A percentile compares a stretch with the other conserved stretches of the same genome.
Conservation (phyloP, 2,113 vertebrate species). For the Plecotus auritus region DNA sequence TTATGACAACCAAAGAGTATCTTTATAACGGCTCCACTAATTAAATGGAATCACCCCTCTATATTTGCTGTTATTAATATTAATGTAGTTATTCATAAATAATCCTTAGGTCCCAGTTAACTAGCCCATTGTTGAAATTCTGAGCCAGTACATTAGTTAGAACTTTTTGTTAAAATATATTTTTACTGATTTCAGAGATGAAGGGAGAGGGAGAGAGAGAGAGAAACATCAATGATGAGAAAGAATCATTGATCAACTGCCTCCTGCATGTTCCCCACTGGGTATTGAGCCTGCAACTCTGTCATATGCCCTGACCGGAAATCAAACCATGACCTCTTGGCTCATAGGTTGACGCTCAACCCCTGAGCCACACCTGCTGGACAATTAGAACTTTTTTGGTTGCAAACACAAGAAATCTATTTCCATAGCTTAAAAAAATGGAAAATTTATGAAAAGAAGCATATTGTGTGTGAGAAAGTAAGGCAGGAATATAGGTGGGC, state of each 20-base stretch:
- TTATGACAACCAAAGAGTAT: neutral
- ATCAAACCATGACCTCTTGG: too few relatives aligned
- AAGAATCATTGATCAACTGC: too few relatives aligned
- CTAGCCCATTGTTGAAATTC: neutral
- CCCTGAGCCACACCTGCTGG: too few relatives aligned
- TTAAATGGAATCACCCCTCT: neutral
- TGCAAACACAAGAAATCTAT: neutral
- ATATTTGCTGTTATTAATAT: neutral
- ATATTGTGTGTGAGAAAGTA: neutral
- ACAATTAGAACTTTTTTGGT: neutral
- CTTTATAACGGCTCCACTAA: neutral
- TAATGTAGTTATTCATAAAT: neutral
- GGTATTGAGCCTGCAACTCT: too few relatives aligned
- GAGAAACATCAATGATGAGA: too few relatives aligned
- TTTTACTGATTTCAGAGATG: too few relatives aligned
- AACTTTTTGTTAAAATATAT: neutral
- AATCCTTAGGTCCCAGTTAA: neutral
- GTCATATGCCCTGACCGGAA: too few relatives aligned
- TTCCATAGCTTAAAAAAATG: neutral
- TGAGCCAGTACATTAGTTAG: neutral
- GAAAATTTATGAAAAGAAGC: neutral
- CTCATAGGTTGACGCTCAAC: too few relatives aligned
- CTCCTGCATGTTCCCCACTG: too few relatives aligned
- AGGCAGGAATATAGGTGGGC: neutral
- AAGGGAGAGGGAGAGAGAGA: too few relatives aligned